These are phyloP conservation scores for Apeltes quadracus DNA, from an alignment of 2,113 vertebrate genomes.

Conservation along the genomic window DNA sequence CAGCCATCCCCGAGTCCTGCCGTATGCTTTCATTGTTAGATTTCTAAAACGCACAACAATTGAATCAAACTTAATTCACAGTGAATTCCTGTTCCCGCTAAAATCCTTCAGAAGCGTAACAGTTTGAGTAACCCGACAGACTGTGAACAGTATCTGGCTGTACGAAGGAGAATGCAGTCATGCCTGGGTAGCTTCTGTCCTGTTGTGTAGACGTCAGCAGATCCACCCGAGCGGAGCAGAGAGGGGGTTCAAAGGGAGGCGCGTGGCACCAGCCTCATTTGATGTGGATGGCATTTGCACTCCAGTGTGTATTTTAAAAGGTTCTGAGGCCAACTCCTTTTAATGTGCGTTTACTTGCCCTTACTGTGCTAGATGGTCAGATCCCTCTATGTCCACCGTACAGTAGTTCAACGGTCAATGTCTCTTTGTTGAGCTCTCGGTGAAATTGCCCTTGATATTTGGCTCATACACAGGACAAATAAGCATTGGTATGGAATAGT, in stretches of 20 bases:
- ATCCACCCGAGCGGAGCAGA: slow-evolving; percentile 31
- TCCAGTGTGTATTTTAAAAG: slow-evolving; percentile 65
- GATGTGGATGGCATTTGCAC: slow-evolving; percentile 74
- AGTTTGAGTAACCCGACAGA: neutral
- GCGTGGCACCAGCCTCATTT: slow-evolving; percentile 55
- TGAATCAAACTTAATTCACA: neutral
- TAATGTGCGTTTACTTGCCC: slow-evolving; percentile 70
- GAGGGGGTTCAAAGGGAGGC: slow-evolving; percentile 63
- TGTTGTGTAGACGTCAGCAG: slow-evolving; percentile 38
- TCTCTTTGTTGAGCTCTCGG: slow-evolving; percentile 10
- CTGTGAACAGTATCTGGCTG: slow-evolving; percentile 7
- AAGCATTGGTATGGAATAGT: neutral
- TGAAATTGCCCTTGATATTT: neutral
- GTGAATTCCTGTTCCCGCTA: neutral
- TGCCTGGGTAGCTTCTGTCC: slow-evolving; percentile 28
- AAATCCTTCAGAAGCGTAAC: neutral
- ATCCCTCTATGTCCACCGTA: slow-evolving; percentile 38
- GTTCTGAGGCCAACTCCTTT: slow-evolving; percentile 51
- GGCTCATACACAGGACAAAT: neutral
- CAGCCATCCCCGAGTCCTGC: neutral
- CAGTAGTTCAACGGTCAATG: slow-evolving; percentile 14
- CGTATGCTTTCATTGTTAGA: neutral
- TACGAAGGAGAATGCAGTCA: slow-evolving; percentile 19
- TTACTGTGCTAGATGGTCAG: slow-evolving; percentile 39
- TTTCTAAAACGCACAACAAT: neutral